Base-by-base conservation (phyloP, 2,797 vertebrate genomes). In the Thunnus albacares region DNA sequence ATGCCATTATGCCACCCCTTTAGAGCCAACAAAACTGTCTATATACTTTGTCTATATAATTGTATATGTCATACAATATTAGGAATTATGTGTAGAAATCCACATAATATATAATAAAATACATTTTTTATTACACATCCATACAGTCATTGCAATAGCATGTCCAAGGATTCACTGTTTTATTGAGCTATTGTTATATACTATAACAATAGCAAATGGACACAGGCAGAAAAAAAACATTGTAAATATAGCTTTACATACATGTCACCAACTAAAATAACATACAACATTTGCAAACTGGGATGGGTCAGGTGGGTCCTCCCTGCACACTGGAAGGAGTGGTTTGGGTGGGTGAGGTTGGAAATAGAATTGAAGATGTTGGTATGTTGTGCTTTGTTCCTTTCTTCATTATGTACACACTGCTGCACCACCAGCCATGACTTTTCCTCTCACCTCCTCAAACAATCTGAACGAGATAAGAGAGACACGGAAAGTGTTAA, bases 81-180 rank as follows among this genome's bases (percentile, higher is more conserved):
- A 56, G 10, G 1, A 67, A 68, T 58, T 64, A 0, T 59, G 10
- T 45, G 20, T 20, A 75, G 2, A 75, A 75, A 80, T 45, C 17
- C 68, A 85, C 53, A 71, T 41, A 26, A 28, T n/a, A 47, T 71
- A 60, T 83, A 75, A 61, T 85, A 86, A 91, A 90, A 90, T 65
- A 87, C 22, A 68, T 3, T 58, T 80, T 91, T 91, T 89, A 90
- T 92, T 88, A 71, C 73, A 83, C 52, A 80, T 84, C 45, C 57
- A 76, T 85, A 60, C 63, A 77, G 43, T 68, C 38, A 73, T 79
- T 69, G 57, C 55, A 69, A 76, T 68, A 67, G 56, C 69, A 61
- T 58, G 49, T 82, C 62, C 6, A 33, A 80, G 49, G 26, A 59
- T 80, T 87, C 55, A 49, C 22, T 78, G 63, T 84, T 93, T 90